Evolutionary conservation across 35 echinoderm and acorn worm genomes (phyloP), one percentile per base, ranked within the genome.

Genomic region (Apostichopus japonicus): DNA sequence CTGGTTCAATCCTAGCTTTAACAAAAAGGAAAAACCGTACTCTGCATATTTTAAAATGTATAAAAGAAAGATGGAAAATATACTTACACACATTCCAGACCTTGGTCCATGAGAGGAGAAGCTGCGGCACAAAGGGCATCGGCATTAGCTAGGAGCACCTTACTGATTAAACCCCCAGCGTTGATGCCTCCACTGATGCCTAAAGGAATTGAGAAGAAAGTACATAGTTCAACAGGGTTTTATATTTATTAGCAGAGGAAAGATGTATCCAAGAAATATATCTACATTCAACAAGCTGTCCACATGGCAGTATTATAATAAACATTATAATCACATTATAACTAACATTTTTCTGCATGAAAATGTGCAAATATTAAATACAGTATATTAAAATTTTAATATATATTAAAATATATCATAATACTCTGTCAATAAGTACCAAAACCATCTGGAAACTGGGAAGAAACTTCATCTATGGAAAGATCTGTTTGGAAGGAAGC

Each of bases 91-190:
- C 78, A 90, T 23, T 96, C 93, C 6, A 96, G 83, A 76, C 94
- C 95, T 90, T 99, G 95, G 90, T 99, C 97, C 97, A 99, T 99
- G 17, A 99, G 95, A 4, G 97, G 97, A 14, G 97, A 99, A 23
- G 95, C 97, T 4, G 97, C 93, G 8, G 97, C 97, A 95, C 97
- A 99, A 25, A 99, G 71, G 17, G 97, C 97, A 94, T 99, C 97
- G 23, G 97, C 97, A 63, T 99, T 99, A 65, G 97, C 97, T 53
- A 99, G 76, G 0, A 99, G 93, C 11, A 99, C 97, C 76, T 99
- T 99, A 84, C 95, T 98, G 19, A 99, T 96, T 22, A 99, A 72
- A 54, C 95, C 93, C 16, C 93, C 97, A 7, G 93, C 95, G 24
- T 55, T 90, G 65, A 94, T 91, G 33, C 93, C 93, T 58, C 93